Conservation (phyloP, 2,797 vertebrate genomes). For the Chrosomus eos region DNA sequence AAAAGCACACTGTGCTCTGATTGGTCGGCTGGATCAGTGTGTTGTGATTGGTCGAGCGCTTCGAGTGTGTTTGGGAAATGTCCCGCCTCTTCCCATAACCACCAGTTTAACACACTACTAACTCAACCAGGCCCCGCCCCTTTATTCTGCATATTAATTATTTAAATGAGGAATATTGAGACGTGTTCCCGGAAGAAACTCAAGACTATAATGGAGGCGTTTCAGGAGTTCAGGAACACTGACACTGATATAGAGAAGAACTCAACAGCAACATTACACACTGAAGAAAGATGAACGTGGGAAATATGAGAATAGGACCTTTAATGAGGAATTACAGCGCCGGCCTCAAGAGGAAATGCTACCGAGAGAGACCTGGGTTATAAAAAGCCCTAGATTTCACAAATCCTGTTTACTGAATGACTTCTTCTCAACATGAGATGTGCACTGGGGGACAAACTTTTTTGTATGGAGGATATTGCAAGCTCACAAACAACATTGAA, state of each 20-base stretch:
- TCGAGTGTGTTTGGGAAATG: neutral
- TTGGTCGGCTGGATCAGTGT: neutral
- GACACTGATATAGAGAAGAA: neutral
- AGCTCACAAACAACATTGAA: conserved; percentile 13
- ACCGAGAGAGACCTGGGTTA: neutral
- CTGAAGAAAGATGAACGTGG: neutral
- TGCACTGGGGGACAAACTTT: neutral
- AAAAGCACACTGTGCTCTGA: neutral
- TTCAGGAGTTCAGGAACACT: neutral
- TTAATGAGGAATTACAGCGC: conserved; percentile 21
- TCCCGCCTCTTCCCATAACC: too few relatives aligned
- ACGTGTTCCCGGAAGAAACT: neutral
- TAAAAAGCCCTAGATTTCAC: neutral
- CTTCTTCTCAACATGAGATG: neutral
- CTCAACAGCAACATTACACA: neutral
- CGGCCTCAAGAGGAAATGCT: neutral
- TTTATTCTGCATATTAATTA: neutral
- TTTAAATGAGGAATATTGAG: neutral
- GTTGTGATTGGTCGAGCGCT: neutral
- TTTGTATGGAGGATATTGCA: neutral
- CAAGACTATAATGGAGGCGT: neutral
- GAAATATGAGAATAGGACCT: neutral
- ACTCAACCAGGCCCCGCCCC: neutral
- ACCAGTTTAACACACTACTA: neutral
- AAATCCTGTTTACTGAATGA: conserved; percentile 18